phyloP scores from a whole-genome alignment of 2,888 invertebrate species.

The Stenodema calcarata region DNA sequence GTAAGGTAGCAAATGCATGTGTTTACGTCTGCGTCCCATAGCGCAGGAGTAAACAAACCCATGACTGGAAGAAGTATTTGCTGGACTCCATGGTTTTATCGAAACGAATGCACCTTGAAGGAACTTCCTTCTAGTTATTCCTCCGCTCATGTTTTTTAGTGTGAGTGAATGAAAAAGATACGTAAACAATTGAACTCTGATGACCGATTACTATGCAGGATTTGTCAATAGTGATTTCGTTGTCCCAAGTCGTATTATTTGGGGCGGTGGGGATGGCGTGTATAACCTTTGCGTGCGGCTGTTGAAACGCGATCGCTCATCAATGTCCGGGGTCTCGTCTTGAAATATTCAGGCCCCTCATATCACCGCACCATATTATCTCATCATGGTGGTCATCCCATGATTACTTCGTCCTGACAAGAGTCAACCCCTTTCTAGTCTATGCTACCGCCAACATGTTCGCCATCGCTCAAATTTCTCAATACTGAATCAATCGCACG shows the following conservation, averaged over 20 bases:
- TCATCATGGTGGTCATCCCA: not conserved
- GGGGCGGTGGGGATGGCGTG: not conserved
- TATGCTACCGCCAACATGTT: no score
- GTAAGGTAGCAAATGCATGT: no score
- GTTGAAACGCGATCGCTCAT: not conserved
- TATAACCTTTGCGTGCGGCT: not conserved
- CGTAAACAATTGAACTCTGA: not conserved
- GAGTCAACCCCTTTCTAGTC: no score
- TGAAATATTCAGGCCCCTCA: not conserved
- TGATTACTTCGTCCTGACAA: not conserved
- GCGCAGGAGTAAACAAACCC: no score
- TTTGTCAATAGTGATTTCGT: not conserved
- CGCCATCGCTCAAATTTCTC: no score
- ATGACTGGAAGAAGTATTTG: no score
- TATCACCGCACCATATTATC: not conserved
- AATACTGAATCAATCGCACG: no score
- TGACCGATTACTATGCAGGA: not conserved
- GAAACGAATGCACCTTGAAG: no score
- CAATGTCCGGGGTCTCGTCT: not conserved
- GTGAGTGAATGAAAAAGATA: not conserved
- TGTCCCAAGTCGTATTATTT: not conserved
- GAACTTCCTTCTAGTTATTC: no score
- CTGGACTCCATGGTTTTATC: no score
- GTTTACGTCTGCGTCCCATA: no score
- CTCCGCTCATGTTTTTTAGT: no score